Evolutionary conservation across 2,888 invertebrate species (phyloP).

Genomic region (Griposia aprilina): DNA sequence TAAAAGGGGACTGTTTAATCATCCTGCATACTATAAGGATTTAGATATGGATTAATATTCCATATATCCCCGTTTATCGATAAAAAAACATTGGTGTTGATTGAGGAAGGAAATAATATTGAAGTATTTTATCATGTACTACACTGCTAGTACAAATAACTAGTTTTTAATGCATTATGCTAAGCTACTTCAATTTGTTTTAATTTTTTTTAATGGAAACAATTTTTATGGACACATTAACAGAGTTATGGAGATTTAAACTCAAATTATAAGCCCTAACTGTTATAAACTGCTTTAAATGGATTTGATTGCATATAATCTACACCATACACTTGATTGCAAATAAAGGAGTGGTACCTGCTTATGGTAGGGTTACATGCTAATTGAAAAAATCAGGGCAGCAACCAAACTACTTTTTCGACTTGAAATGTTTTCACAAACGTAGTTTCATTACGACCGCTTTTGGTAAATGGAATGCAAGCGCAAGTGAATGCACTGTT

Average conservation of each 20-base stretch:
- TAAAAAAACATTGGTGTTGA: not conserved
- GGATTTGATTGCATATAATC: constrained; percentile 5
- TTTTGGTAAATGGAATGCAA: constrained; percentile 52
- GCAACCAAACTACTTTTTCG: constrained; percentile 58
- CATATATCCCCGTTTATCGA: constrained; percentile 7
- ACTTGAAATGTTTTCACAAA: constrained; percentile 44
- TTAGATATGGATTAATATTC: not conserved
- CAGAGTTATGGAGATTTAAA: not conserved
- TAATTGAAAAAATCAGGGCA: constrained; percentile 49
- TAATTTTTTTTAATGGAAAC: not conserved
- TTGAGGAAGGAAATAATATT: constrained; percentile 13
- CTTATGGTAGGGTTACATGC: constrained; percentile 25
- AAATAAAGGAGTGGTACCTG: constrained; percentile 48
- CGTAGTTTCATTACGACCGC: constrained; percentile 37
- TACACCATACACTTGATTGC: constrained; percentile 22
- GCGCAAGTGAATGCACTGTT: constrained; percentile 43
- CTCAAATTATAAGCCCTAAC: not conserved
- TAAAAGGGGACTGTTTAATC: not conserved
- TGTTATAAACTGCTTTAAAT: not conserved
- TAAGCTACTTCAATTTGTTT: no score
- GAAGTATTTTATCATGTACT: not conserved
- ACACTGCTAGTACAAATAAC: not conserved
- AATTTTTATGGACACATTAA: not conserved
- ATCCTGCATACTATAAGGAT: not conserved
- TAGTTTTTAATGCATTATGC: not conserved